Conservation (phyloP, 2,797 vertebrate genomes). For the Eutrigla gurnardus region DNA sequence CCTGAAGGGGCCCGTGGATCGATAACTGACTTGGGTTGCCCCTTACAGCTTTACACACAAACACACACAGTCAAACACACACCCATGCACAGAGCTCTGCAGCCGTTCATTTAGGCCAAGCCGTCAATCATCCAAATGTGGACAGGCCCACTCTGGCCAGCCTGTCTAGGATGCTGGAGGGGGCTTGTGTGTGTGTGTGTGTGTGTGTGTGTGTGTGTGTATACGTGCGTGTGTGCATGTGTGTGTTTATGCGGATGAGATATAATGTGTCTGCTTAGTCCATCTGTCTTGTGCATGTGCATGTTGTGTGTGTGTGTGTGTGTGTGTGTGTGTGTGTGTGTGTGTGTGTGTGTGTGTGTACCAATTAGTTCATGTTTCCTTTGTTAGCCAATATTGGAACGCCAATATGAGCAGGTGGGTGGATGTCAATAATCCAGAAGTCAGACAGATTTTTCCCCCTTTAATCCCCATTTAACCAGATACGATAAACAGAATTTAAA, state of each 20-base stretch:
- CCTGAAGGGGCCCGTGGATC: conserved; percentile 74
- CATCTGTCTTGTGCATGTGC: conserved; percentile 65
- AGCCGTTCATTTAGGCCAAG: conserved; percentile 66
- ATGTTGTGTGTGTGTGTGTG: conserved; percentile 20
- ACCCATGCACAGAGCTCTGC: conserved; percentile 40
- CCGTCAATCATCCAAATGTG: conserved; percentile 65
- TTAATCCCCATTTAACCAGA: conserved; percentile 31
- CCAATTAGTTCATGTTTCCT: conserved; percentile 56
- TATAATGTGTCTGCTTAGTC: conserved; percentile 57
- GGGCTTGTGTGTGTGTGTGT: conserved; percentile 39
- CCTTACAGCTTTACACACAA: conserved; percentile 39
- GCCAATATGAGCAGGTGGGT: conserved; percentile 34
- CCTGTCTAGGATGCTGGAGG: conserved; percentile 47
- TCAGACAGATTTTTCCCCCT: conserved; percentile 7
- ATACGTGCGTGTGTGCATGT: not conserved
- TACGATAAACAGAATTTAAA: conserved; percentile 16
- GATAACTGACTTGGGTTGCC: conserved; percentile 69
- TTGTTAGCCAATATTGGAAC: conserved; percentile 40
- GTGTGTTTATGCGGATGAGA: conserved; percentile 49
- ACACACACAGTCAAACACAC: conserved; percentile 19
- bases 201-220: conserved; percentile 29
- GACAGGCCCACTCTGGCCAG: conserved; percentile 67
- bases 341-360: conserved; percentile 17
- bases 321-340: conserved; percentile 9
- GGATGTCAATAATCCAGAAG: conserved; percentile 34